Base-by-base conservation (phyloP, 2,113 vertebrate species). In the Cyphomyrus discorhynchus region DNA sequence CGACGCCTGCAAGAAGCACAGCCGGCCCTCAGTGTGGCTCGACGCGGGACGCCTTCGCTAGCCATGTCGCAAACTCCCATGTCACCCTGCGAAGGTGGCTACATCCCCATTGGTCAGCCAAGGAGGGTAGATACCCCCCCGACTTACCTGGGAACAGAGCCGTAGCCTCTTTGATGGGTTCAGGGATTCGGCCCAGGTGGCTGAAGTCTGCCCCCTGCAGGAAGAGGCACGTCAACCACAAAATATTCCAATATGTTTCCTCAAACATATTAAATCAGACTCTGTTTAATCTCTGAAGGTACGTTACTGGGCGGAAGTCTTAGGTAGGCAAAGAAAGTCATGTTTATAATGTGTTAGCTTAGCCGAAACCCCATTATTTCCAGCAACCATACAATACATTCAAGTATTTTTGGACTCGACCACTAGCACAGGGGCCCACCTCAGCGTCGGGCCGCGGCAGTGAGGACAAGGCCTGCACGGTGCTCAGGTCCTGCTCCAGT, bases 401-500 rank as follows among this genome's bases (percentile, higher is more conserved):
- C 4, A 19, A 53, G 52, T 19, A 53, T 53, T 53, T 5, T 5
- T 56, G 53, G 19, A 21, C 53, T 56, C 5, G 19, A 6, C 53
- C 53, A 31, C 24, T 70, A 70, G 62, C 24, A 31, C 11, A 31
- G 47, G 15, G 7, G 10, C 62, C 47, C 93, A 97, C 97, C 96
- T 99, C 98, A 0, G 98, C 97, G 0, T 98, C 97, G 0, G 98
- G 98, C 15, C 98, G 97, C 0, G 93, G 94, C 90, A 97, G 39
- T 0, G 96, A 91, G 1, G 97, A 92, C 95, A 98, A 94, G 90
- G 96, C 92, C 92, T 98, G 98, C 90, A 99, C 93, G 94, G 97
- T 98, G 96, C 97, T 98, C 74, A 99, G 96, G 94, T 99, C 98
- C 0, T 97, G 97, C 93, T 99, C 98, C 94, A 99, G 95, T 87